These are phyloP conservation scores for Hyles lineata DNA, from an alignment of 2,888 invertebrate genomes.

Conservation along the genomic window DNA sequence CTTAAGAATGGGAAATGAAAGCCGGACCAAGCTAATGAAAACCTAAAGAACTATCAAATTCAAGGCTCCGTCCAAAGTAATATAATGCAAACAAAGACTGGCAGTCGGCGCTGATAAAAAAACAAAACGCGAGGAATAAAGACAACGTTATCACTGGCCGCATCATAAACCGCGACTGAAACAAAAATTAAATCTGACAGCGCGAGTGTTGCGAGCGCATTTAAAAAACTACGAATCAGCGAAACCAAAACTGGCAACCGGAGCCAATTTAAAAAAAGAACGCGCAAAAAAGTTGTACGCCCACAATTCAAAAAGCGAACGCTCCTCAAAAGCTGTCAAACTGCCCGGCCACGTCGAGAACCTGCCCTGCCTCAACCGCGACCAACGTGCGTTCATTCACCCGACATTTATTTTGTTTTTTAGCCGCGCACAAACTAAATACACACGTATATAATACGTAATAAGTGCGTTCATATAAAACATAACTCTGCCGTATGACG, in stretches of 20 bases:
- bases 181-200: conserved; percentile 25
- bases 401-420: conserved; percentile 79
- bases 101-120: background rate
- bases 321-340: conserved; percentile 82
- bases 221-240: conserved; percentile 44
- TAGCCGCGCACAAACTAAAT: conserved; percentile 78
- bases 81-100: conserved; percentile 5
- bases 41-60: background rate
- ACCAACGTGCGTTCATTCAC: conserved; percentile 71
- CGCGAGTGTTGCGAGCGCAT: conserved; percentile 22
- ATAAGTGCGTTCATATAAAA: conserved; percentile 68
- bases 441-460: conserved; percentile 61
- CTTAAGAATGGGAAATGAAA: background rate
- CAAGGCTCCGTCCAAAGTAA: background rate
- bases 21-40: background rate
- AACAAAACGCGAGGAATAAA: conserved; percentile 32
- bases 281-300: conserved; percentile 55
- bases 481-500: conserved; percentile 72
- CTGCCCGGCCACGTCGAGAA: conserved; percentile 67
- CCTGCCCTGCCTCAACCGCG: conserved; percentile 77
- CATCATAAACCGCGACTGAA: conserved; percentile 12
- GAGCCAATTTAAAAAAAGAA: conserved; percentile 66
- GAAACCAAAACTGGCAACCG: conserved; percentile 55
- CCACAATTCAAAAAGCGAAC: conserved; percentile 81
- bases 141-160: background rate